A percentile compares a stretch with the other conserved stretches of the same genome.
These are phyloP conservation scores for Cantharis nigra DNA, from an alignment of 2,888 invertebrate species.

Conservation along the genomic window DNA sequence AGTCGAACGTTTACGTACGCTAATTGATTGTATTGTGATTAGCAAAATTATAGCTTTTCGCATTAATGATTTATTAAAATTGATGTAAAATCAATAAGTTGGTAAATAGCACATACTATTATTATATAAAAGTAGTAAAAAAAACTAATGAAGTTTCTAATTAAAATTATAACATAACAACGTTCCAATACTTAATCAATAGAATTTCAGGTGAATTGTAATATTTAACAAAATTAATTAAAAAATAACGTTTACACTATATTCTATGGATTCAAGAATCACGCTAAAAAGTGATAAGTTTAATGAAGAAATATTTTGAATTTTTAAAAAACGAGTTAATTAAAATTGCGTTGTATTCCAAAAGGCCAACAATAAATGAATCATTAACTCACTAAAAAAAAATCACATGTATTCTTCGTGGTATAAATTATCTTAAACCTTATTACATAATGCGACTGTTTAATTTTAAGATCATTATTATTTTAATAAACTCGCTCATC, in stretches of 20 bases:
- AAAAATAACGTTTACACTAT: neutral
- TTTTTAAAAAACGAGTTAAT: neutral
- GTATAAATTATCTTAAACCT: neutral
- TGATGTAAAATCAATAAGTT: neutral
- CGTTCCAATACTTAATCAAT: neutral
- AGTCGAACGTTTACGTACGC: neutral
- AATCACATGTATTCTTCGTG: neutral
- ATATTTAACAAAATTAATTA: neutral
- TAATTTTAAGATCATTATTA: neutral
- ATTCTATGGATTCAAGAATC: neutral
- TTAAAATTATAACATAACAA: neutral
- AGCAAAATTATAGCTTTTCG: neutral
- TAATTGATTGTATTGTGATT: neutral
- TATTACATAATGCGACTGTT: neutral
- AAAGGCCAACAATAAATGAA: too few species aligned
- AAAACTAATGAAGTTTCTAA: neutral
- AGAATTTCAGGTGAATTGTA: neutral
- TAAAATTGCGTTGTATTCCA: neutral
- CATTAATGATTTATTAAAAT: neutral
- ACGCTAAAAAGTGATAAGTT: neutral
- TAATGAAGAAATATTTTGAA: neutral
- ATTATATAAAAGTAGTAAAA: neutral
- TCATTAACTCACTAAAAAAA: neutral
- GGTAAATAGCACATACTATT: neutral
- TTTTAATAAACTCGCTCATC: neutral